Evolutionary conservation across 2,797 vertebrate genomes (phyloP), one percentile per base, ranked within the genome.

Genomic region (Pelobates cultripes): DNA sequence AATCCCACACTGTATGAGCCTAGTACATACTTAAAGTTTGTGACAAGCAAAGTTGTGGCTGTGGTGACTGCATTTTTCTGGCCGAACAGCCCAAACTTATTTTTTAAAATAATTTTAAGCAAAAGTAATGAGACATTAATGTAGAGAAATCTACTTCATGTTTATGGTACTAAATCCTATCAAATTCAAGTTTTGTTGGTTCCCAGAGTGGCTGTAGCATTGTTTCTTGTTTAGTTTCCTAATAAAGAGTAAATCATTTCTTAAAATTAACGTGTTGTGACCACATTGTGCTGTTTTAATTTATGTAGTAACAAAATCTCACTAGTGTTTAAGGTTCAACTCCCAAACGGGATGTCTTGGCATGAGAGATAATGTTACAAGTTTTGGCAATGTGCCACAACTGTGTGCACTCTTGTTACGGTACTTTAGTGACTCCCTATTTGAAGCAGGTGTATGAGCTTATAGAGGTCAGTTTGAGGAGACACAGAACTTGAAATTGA

Each of bases 381-480:
- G n/a, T 1, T 12, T 40, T 78, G 75, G 61, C 70, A 7, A 40
- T 47, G 13, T 45, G 69, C 80, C 80, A 82, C 63, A 73, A 67
- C 47, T 53, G 44, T 66, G 28, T 60, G 47, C 61, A 67, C 13
- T 51, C 41, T 43, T 43, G 8, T 76, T 43, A 47, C 80, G 57
- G 61, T 40, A 43, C 15, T 42, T n/a, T 15, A 17, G 15, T 45
- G 47, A 43, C 69, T 77, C 74, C 61, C 61, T 41, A 67, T 82
- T 47, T 47, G 45, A 82, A 73, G 64, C 80, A 82, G 80, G 80
- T 77, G 75, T 60, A 70, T 44, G 8, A 41, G 42, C 40, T 73
- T 57, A 3, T 60, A 55, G 61, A 73, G 75, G 75, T 71, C 74
- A 82, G 12, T 14, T 10, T 0, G 67, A 81, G 55, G 67, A 73